Evolutionary conservation across 2,113 vertebrate species (phyloP).

Genomic region (Phoxinus phoxinus): DNA sequence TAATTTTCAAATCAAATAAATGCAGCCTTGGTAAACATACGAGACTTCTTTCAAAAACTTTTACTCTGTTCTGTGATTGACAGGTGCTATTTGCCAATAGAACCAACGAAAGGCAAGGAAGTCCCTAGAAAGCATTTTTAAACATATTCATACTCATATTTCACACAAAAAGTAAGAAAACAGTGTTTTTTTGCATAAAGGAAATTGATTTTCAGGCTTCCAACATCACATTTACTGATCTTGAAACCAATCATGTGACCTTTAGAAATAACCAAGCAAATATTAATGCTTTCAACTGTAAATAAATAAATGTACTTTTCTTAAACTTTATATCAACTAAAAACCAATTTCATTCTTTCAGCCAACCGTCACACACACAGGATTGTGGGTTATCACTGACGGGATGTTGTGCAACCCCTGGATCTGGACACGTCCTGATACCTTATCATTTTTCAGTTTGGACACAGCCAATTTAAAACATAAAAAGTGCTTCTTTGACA

Average conservation of each 20-base stretch:
- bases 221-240: not conserved
- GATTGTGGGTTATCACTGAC: not conserved
- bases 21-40: not conserved
- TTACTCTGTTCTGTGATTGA: not conserved
- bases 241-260: not conserved
- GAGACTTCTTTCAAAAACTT: not conserved
- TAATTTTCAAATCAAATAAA: not conserved
- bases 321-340: not conserved
- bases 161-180: not conserved
- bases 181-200: not conserved
- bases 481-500: not conserved
- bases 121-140: not conserved
- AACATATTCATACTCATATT: not conserved
- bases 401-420: not conserved
- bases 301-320: too few species aligned
- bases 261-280: not conserved
- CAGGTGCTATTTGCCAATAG: not conserved
- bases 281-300: not conserved
- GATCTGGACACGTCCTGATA: not conserved
- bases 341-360: not conserved
- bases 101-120: not conserved
- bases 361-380: not conserved
- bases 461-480: not conserved
- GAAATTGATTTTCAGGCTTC: not conserved
- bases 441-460: not conserved